Percentiles rank a stretch among this genome's conserved stretches.
Conservation (phyloP, 1,140 invertebrate genomes). For the Lepidurus packardi region DNA sequence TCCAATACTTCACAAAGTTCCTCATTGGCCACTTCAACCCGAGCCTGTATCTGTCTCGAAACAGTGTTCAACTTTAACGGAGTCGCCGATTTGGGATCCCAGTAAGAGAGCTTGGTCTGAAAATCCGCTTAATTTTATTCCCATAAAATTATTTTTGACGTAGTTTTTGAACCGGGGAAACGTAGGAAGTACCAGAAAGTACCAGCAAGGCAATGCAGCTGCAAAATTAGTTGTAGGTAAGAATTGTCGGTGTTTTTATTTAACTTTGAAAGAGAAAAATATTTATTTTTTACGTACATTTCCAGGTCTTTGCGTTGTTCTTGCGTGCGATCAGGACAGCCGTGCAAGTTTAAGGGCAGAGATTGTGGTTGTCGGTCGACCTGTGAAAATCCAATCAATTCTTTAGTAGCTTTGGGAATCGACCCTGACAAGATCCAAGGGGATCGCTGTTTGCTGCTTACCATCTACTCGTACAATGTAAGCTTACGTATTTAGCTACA, state of each 20-base stretch:
- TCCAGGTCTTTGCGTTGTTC: not conserved
- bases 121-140: not conserved
- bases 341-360: not conserved
- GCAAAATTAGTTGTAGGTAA: not conserved
- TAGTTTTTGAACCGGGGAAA: not conserved
- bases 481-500: not conserved
- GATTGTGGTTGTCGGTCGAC: not conserved
- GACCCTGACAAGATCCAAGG: not conserved
- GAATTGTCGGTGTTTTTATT: not conserved
- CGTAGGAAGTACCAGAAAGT: not conserved
- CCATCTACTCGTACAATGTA: not conserved
- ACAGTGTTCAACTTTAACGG: not conserved
- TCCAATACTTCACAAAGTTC: not conserved
- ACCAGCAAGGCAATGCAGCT: not conserved
- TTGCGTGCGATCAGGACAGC: not conserved
- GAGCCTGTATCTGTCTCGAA: not conserved
- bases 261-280: too few relatives aligned
- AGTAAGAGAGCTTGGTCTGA: not conserved
- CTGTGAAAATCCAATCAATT: constrained; percentile 6
- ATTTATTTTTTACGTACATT: not conserved
- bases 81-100: not conserved
- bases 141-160: not conserved
- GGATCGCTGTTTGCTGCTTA: not conserved
- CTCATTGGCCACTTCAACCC: not conserved
- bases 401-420: not conserved